Base-by-base conservation (phyloP, 2,888 invertebrate species). In the Zaprionus obscuricornis region DNA sequence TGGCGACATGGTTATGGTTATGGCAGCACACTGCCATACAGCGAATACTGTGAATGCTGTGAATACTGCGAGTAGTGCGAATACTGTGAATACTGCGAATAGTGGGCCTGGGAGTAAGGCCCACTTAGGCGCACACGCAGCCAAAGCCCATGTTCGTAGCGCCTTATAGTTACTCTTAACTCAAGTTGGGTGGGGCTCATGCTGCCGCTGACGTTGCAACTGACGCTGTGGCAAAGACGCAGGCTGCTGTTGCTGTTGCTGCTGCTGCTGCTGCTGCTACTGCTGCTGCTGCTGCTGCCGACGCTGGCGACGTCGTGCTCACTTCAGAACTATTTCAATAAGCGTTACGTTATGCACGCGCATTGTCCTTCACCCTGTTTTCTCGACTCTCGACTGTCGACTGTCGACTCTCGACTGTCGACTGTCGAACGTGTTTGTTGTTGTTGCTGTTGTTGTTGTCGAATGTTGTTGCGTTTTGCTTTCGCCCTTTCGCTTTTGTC, bases 251-350 rank as follows among this genome's bases (percentile, higher is more conserved):
- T 13, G 26, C 36, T 31, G 27, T 11, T n/a, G n/a, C n/a, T n/a
- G n/a, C n/a, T n/a, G n/a, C n/a, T n/a, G n/a, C n/a, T n/a, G n/a
- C n/a, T n/a, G n/a, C n/a, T n/a, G n/a, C n/a, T n/a, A n/a, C n/a
- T n/a, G n/a, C 4, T 1, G 39, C 49, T 49, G 58, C 42, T 16
- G 56, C 46, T 49, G 60, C 31, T 20, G 50, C 46, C 47, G 46
- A 54, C 43, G 52, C 49, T 60, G 64, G 51, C 85, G 77, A 60
- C 69, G 74, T 63, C 63, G 77, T 66, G 81, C 77, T 85, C 85
- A 81, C 84, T 81, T 81, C 66, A 79, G 74, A 81, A 85, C 85
- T 81, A 81, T 85, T 81, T 85, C 85, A 81, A 81, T 81, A 85
- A 81, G 76, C 86, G 81, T 66, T 56, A 51, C 86, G 81, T 66